Percentiles rank a stretch among this genome's conserved stretches.
Evolutionary conservation across 1,140 invertebrate species (phyloP).

Genomic region (Philotrypesis tridentata): DNA sequence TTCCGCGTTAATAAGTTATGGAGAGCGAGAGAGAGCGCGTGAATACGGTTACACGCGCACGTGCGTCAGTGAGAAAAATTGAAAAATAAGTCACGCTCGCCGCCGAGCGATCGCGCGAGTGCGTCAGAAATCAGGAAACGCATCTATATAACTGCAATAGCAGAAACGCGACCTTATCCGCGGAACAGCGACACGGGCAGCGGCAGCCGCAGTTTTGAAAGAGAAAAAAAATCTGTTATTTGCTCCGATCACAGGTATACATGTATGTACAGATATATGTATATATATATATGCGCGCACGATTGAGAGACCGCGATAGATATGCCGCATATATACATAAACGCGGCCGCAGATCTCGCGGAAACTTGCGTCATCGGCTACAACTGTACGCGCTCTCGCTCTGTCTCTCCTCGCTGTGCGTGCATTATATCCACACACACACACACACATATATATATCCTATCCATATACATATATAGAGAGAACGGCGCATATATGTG

Average conservation of each 20-base stretch:
- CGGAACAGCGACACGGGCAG: neutral
- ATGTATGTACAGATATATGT: neutral
- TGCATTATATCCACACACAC: neutral
- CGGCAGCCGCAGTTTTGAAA: neutral
- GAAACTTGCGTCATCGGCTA: conserved; percentile 33
- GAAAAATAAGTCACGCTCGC: conserved; percentile 22
- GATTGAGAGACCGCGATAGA: neutral
- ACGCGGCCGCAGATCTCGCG: neutral
- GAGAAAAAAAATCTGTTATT: neutral
- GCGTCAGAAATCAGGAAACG: conserved; percentile 29
- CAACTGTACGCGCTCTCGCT: neutral
- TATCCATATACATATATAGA: no score
- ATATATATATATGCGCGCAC: no score
- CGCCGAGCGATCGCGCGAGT: no score
- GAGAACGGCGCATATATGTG: neutral
- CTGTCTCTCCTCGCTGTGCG: neutral
- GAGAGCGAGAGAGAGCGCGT: neutral
- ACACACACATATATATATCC: no score
- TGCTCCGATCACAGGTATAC: neutral
- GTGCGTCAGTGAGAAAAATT: conserved; percentile 1
- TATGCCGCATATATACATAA: neutral
- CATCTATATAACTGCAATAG: neutral
- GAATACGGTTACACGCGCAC: neutral
- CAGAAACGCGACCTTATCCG: neutral
- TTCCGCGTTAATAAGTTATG: no score